Percentiles rank a stretch among this genome's conserved stretches.
Evolutionary conservation across 2,888 invertebrate species (phyloP).

Genomic region (Pseudococcus longispinus): DNA sequence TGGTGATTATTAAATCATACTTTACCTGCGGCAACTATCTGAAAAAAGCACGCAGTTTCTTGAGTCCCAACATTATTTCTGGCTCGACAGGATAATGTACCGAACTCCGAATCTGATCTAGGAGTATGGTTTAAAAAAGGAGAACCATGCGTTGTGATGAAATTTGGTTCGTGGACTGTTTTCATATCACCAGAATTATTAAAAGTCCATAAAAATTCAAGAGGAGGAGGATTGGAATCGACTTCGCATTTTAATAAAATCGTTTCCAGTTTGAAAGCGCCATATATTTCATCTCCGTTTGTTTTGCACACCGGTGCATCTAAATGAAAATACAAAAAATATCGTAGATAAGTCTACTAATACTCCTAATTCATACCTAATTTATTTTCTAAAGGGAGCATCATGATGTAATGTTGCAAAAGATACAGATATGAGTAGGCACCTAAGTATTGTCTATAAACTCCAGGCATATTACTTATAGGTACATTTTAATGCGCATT

Average conservation of each 20-base stretch:
- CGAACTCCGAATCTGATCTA: conserved; percentile 85
- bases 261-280: conserved; percentile 87
- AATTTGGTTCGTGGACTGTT: conserved; percentile 75
- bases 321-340: conserved; percentile 62
- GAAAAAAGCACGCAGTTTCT: conserved; percentile 84
- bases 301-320: conserved; percentile 80
- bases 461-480: no score
- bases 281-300: conserved; percentile 80
- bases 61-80: conserved; percentile 83
- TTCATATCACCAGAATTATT: conserved; percentile 88
- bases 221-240: conserved; percentile 85
- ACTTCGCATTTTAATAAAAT: conserved; percentile 83
- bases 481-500: no score
- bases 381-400: no score
- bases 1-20: not conserved
- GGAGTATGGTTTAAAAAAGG: conserved; percentile 85
- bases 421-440: no score
- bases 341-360: no score
- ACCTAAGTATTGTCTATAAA: no score
- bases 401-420: no score
- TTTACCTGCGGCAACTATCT: conserved; percentile 82
- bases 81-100: conserved; percentile 86
- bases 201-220: conserved; percentile 77
- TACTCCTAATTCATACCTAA: no score
- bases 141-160: conserved; percentile 72